Base-by-base conservation (phyloP, 2,888 invertebrate species). In the Clivina fossor region DNA sequence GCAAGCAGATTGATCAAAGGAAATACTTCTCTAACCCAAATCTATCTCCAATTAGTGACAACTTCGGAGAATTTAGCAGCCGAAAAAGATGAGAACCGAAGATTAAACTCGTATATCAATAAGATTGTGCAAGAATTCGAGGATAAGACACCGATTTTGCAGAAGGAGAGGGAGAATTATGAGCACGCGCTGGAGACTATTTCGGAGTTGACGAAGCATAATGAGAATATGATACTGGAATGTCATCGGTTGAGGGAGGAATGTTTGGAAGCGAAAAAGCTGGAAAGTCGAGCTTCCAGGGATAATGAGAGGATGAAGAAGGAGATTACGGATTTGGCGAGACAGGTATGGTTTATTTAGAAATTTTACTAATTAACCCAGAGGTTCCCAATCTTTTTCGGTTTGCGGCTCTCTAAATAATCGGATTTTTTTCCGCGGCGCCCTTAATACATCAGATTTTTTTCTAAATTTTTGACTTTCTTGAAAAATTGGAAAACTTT, bases 1-100 rank as follows among this genome's bases (percentile, higher is more conserved):
- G 88, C 93, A 3, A 90, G 90, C 68, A 85, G 86, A 65, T 79
- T 94, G 28, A 78, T 95, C 11, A 90, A 92, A 70, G 86, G 90
- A 9, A 93, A 93, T 35, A 85, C 93, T 81, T 88, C 93, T 2
- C 77, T 96, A 9, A 95, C 96, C 0, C 92, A 95, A 74, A 84
- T 97, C 58, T 97, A 96, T 74, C 86, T 89, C 1, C 85, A 93
- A 67, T 85, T 93, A 68, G 88, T 91, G 0, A 84, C 86, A 65
- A 80, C 84, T 1, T 80, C 84, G 8, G 91, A 94, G 66, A 86
- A 89, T 63, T 75, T 94, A 32, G 76, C 83, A 37, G 73, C 82
- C 32, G 86, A 88, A 66, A 88, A 88, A 68, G 86, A 88, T 65
- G 93, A 96, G 70, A 93, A 89, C 66, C 80, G 84, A 51, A 81